Percentiles rank a stretch among this genome's conserved stretches.
Conservation (phyloP, 2,888 invertebrate genomes). For the Ochropleura leucogaster region DNA sequence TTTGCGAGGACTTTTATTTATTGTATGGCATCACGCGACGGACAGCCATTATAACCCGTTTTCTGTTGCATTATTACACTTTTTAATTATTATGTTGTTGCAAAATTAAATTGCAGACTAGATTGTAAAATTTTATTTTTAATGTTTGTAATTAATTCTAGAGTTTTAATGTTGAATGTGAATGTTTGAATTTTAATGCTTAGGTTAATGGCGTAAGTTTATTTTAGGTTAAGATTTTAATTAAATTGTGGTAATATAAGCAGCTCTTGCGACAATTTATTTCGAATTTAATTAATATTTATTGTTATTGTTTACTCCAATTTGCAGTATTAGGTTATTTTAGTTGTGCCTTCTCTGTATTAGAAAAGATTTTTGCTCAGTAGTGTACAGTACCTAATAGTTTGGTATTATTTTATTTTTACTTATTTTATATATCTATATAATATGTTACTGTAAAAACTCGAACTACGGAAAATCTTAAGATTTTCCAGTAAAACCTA, state of each 20-base stretch:
- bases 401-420: no score
- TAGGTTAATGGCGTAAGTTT: constrained; percentile 22
- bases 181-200: constrained; percentile 16
- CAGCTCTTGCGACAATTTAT: not conserved
- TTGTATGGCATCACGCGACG: constrained; percentile 50
- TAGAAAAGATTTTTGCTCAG: no score
- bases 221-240: constrained; percentile 29
- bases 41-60: constrained; percentile 37
- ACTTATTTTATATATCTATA: no score
- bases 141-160: constrained; percentile 32
- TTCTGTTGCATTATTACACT: constrained; percentile 21
- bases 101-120: constrained; percentile 40
- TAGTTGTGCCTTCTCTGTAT: no score
- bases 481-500: no score
- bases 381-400: no score
- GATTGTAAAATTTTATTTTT: constrained; percentile 35
- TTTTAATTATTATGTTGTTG: constrained; percentile 53
- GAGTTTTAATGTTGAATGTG: not conserved
- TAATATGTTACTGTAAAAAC: no score
- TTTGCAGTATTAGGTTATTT: not conserved
- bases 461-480: no score
- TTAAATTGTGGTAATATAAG: constrained; percentile 15
- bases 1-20: constrained; percentile 55
- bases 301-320: not conserved
- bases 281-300: not conserved